These are phyloP conservation scores for Hypothenemus hampei DNA, from an alignment of 1,140 invertebrate species.

Conservation along the genomic window DNA sequence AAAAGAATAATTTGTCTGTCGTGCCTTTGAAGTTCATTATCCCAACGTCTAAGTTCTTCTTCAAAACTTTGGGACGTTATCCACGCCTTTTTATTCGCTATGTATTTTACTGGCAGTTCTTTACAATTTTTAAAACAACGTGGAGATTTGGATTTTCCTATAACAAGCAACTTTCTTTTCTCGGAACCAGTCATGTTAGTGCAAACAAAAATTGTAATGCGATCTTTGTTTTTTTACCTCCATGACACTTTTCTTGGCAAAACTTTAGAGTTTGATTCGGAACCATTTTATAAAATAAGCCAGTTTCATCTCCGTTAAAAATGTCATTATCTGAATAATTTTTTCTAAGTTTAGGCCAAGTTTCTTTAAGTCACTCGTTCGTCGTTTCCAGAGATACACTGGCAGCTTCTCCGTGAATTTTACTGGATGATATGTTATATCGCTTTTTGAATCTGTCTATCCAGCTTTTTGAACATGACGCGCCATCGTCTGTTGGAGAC, in stretches of 20 bases:
- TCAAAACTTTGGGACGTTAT: slow-evolving; percentile 39
- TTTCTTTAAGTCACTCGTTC: slow-evolving; percentile 7
- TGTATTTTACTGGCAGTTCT: slow-evolving; percentile 43
- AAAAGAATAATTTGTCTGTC: slow-evolving; percentile 2
- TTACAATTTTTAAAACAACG: slow-evolving; percentile 46
- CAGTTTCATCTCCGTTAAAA: slow-evolving; percentile 48
- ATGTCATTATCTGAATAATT: slow-evolving; percentile 37
- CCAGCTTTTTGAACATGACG: slow-evolving; percentile 19
- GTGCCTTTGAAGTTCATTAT: slow-evolving; percentile 3
- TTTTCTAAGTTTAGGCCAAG: slow-evolving; percentile 23
- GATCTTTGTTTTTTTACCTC: slow-evolving; percentile 46
- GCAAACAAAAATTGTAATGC: slow-evolving; percentile 46
- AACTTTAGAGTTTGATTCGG: slow-evolving; percentile 39
- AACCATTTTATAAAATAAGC: slow-evolving; percentile 44
- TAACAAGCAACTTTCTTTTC: slow-evolving; percentile 47
- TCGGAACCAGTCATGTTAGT: slow-evolving; percentile 46
- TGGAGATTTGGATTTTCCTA: slow-evolving; percentile 48
- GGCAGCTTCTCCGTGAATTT: slow-evolving; percentile 27
- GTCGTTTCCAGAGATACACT: slow-evolving; percentile 7
- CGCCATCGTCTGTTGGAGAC: slow-evolving; percentile 15
- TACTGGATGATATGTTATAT: slow-evolving; percentile 18
- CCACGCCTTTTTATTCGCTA: slow-evolving; percentile 48
- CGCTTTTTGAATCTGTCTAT: slow-evolving; percentile 29
- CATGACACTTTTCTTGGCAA: slow-evolving; percentile 38
- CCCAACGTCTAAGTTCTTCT: slow-evolving; percentile 14